Evolutionary conservation across 2,113 vertebrate genomes (phyloP), one percentile per base, ranked within the genome.

Genomic region (Oryzias woworae): DNA sequence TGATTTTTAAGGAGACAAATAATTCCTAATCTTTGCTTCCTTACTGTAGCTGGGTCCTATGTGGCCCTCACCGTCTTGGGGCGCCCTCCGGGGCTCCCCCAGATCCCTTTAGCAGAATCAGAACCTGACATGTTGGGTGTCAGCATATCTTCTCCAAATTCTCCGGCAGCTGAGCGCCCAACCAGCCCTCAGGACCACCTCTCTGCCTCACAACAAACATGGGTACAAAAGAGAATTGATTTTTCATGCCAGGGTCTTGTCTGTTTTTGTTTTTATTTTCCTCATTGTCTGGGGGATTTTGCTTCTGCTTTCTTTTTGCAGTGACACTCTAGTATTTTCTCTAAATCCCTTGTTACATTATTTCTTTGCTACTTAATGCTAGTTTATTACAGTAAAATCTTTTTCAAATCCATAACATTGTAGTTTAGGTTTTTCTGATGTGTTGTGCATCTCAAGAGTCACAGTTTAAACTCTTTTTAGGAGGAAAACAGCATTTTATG

Each of bases 61-160:
- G 97, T 99, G 92, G 97, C 97, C 85, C 96, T 98, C 75, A 99
- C 97, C 57, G 95, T 99, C 55, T 91, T 98, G 91, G 97, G 97
- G 83, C 95, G 97, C 62, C 97, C 97, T 16, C 97, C 97, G 0
- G 97, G 97, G 81, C 94, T 95, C 18, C 91, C 96, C 75, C 95
- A 98, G 85, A 94, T 98, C 71, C 94, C 96, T 3, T 72, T 98
- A 54, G 93, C 95, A 0, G 95, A 98, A 71, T 90, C 92, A 7
- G 96, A 97, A 82, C 92, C 92, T 60, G 94, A 96, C 22, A 78
- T 92, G 60, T 52, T 83, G 82, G 87, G 84, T 3, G 66, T 85
- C 63, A 87, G 82, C 82, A 85, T 94, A 89, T 86, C 93, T 69
- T 95, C 94, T 58, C 94, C 94, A 61, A 92, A 94, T 77, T 95